A percentile compares a stretch with the other conserved stretches of the same genome.
Conservation (phyloP, 2,888 invertebrate genomes). For the Venustoraphidia nigricollis region DNA sequence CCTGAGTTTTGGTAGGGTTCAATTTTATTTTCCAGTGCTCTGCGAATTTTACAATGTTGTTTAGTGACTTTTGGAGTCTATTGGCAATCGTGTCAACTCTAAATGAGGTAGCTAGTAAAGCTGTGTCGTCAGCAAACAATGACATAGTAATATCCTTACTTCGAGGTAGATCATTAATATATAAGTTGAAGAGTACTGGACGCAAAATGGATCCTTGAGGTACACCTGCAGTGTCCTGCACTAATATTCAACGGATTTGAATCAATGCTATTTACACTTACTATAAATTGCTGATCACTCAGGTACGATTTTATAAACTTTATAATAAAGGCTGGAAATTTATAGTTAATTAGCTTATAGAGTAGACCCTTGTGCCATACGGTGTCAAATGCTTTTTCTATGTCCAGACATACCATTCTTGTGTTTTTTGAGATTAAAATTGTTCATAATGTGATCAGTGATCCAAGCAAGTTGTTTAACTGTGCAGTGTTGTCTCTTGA, state of each 20-base stretch:
- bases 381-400: no score
- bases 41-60: slow-evolving; percentile 6
- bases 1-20: slow-evolving; percentile 9
- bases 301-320: no score
- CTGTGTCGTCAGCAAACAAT: slow-evolving; percentile 14
- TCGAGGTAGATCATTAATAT: no score
- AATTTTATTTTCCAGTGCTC: slow-evolving; percentile 10
- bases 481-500: no score
- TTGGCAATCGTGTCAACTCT: slow-evolving; percentile 10
- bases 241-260: slow-evolving; percentile 7
- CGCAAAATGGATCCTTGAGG: slow-evolving; percentile 11
- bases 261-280: no score
- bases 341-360: slow-evolving; percentile 15
- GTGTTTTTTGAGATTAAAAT: slow-evolving; percentile 16
- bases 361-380: slow-evolving; percentile 19
- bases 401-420: slow-evolving; percentile 17
- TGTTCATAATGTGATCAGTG: slow-evolving; percentile 13
- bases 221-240: no score
- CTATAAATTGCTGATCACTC: no score
- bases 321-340: slow-evolving; percentile 12
- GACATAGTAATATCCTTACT: slow-evolving; percentile 9
- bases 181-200: slow-evolving; percentile 10
- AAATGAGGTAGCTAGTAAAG: slow-evolving; percentile 13
- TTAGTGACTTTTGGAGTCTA: slow-evolving; percentile 10
- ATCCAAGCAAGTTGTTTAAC: slow-evolving; percentile 17